Base-by-base conservation (phyloP, 1,140 invertebrate genomes). In the Zaprionus inermis region DNA sequence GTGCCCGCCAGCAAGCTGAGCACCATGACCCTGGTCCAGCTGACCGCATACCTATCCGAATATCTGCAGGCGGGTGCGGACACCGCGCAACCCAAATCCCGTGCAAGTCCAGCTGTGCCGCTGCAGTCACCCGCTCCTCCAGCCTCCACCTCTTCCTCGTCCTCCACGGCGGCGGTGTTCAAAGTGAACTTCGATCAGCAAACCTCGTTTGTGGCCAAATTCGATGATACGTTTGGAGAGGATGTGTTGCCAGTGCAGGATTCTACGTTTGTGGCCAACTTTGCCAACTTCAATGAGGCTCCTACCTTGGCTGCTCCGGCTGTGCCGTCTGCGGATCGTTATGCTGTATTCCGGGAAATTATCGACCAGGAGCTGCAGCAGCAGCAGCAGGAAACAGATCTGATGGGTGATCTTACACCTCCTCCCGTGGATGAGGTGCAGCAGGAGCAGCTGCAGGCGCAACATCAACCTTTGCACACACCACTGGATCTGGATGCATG, bases 281-380 rank as follows among this genome's bases (percentile, higher is more conserved):
- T 95, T 79, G 94, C 94, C 59, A 94, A 95, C 76, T 94, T 94
- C 65, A 93, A 91, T 71, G 82, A 83, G 5, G 57, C 81, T 0
- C 93, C 82, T 68, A 92, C 93, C 5, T 1, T 68, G 59, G 57
- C 90, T 85, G 79, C 67, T 76, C 89, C 92, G 5, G 91, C 85
- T 44, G 83, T 93, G 36, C 93, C 93, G 6, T 94, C 94, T 0
- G 91, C 92, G 74, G 97, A 97, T 84, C 95, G 96, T 72, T 97
- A 97, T 89, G 97, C 97, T 0, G 97, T 96, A 0, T 97, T 97
- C 82, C 93, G 97, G 70, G 97, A 97, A 93, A 94, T 97, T 59
- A 93, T 97, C 18, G 95, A 96, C 70, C 93, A 95, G 90, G 96
- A 96, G 86, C 89, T 95, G 10, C 94, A 94, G 85, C 94, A 94